A percentile compares a stretch with the other conserved stretches of the same genome.
phyloP scores from a whole-genome alignment of 2,113 vertebrate genomes.

The Hippopotamus amphibius region DNA sequence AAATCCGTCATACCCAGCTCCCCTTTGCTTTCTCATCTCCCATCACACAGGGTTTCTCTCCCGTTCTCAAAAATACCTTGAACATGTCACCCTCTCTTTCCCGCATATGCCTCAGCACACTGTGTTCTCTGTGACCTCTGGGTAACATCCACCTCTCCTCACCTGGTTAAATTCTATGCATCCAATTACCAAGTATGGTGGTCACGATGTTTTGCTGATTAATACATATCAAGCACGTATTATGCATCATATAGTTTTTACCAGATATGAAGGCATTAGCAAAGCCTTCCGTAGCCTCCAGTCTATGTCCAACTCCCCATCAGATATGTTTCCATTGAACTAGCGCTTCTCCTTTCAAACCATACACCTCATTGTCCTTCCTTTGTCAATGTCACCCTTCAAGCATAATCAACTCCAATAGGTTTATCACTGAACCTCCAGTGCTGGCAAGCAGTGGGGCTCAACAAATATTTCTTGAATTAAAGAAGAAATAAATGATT shows the following conservation, averaged over 20 bases:
- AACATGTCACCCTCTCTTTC: neutral
- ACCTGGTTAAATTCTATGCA: neutral
- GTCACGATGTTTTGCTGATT: neutral
- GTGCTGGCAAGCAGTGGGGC: neutral
- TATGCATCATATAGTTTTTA: neutral
- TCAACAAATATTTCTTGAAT: neutral
- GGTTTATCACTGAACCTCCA: neutral
- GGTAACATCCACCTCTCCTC: neutral
- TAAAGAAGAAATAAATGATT: neutral
- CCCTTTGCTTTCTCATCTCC: neutral
- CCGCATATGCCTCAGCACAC: rapidly evolving
- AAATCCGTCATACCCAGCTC: neutral
- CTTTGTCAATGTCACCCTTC: neutral
- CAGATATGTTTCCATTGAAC: neutral
- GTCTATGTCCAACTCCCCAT: neutral
- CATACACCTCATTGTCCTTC: neutral
- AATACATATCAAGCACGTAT: neutral
- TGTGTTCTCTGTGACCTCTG: neutral
- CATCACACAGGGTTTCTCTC: neutral
- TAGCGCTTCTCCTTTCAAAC: neutral
- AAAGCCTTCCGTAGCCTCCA: neutral
- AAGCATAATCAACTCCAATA: neutral
- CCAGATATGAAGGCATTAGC: neutral
- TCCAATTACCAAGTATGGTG: neutral
- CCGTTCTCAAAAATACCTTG: neutral